Percentiles rank a stretch among this genome's conserved stretches.
phyloP scores from a whole-genome alignment of 2,113 vertebrate genomes.

The Mus musculus region DNA sequence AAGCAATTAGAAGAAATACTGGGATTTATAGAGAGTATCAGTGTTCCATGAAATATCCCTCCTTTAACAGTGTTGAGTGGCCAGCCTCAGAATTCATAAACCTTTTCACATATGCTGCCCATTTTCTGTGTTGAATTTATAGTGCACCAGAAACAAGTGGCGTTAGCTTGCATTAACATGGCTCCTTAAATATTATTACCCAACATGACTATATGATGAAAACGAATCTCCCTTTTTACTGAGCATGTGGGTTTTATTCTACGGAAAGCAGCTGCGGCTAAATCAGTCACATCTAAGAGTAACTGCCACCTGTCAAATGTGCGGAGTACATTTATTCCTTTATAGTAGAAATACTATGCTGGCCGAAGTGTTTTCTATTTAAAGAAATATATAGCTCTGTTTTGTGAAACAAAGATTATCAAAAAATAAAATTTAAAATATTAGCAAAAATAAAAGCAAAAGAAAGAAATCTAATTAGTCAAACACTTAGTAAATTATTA shows the following conservation, averaged over 20 bases:
- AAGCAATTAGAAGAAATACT: conserved; percentile 43
- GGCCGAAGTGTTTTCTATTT: conserved; percentile 44
- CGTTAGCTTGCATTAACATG: conserved; percentile 72
- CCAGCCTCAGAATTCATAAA: conserved; percentile 57
- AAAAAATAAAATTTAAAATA: conserved; percentile 47
- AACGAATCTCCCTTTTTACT: conserved; percentile 71
- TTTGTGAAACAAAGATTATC: conserved; percentile 24
- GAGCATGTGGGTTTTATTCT: conserved; percentile 61
- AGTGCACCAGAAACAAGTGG: conserved; percentile 70
- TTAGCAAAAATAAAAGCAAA: background rate
- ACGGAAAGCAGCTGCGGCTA: conserved; percentile 76
- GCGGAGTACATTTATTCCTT: conserved; percentile 56
- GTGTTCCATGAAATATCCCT: conserved; percentile 13
- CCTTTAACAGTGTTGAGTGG: background rate
- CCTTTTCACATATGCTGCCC: conserved; percentile 60
- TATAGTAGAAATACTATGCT: conserved; percentile 62
- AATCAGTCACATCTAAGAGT: conserved; percentile 74
- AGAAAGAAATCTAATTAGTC: background rate
- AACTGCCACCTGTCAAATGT: conserved; percentile 76
- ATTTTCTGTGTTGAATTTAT: conserved; percentile 69
- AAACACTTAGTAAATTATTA: background rate
- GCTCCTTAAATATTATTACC: conserved; percentile 75
- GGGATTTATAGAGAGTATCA: conserved; percentile 41
- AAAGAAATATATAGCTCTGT: conserved; percentile 10
- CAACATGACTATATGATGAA: conserved; percentile 62